These are phyloP conservation scores for Diglossa cyanea DNA, from an alignment of 2,797 vertebrate genomes.

Conservation along the genomic window DNA sequence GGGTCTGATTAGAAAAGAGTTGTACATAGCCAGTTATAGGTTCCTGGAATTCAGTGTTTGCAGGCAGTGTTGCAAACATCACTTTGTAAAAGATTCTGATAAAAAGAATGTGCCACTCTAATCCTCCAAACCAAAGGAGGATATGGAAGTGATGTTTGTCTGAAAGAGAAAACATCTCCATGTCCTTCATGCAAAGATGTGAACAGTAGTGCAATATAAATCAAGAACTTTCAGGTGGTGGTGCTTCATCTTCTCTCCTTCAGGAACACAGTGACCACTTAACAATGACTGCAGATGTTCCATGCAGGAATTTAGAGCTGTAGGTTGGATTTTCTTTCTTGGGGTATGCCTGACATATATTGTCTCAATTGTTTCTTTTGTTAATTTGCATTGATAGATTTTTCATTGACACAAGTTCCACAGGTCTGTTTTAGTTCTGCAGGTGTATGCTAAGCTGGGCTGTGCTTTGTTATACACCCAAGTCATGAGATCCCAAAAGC, in stretches of 20 bases:
- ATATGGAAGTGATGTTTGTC: neutral
- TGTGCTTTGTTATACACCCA: neutral
- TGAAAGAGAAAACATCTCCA: neutral
- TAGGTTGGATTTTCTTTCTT: neutral
- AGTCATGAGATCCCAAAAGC: neutral
- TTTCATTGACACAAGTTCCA: neutral
- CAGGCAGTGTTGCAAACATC: neutral
- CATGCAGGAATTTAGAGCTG: neutral
- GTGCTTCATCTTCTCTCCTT: neutral
- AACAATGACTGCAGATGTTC: neutral
- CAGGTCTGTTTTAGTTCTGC: neutral
- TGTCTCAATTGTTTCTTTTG: neutral
- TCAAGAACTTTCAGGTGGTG: neutral
- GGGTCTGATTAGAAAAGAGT: neutral
- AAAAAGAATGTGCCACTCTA: neutral
- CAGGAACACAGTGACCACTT: neutral
- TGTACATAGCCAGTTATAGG: neutral
- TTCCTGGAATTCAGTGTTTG: neutral
- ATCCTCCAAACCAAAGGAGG: neutral
- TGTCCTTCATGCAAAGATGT: neutral
- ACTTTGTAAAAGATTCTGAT: neutral
- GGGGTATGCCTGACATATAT: neutral
- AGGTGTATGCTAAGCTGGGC: neutral
- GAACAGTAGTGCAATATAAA: neutral
- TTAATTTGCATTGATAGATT: neutral